Evolutionary conservation across 2,113 vertebrate genomes (phyloP).

Genomic region (Rana temporaria): DNA sequence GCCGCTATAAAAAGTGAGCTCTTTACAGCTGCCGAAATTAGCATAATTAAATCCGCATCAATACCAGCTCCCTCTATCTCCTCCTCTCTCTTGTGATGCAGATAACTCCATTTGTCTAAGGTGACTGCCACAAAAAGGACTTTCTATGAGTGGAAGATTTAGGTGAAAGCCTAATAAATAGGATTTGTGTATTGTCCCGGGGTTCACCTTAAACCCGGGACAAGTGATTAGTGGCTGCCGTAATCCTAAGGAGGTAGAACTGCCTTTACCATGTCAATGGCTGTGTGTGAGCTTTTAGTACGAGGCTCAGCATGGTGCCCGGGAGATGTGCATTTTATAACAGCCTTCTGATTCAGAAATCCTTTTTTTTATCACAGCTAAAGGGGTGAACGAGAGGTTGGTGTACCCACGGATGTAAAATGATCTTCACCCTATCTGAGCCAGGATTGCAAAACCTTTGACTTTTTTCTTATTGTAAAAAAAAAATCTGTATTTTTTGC

Average conservation of each 20-base stretch:
- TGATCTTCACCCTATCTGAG: too few species aligned
- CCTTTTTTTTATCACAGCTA: slow-evolving; percentile 69
- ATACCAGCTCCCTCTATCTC: slow-evolving; percentile 86
- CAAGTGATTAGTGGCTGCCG: slow-evolving; percentile 71
- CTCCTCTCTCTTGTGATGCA: slow-evolving; percentile 85
- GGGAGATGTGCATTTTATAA: slow-evolving; percentile 77
- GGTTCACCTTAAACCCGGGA: slow-evolving; percentile 77
- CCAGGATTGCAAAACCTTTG: too few species aligned
- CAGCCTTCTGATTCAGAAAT: slow-evolving; percentile 63
- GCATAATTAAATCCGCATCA: slow-evolving; percentile 96
- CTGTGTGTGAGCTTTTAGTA: slow-evolving; percentile 18
- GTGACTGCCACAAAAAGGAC: slow-evolving; percentile 78
- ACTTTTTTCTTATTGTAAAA: too few species aligned
- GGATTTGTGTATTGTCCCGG: slow-evolving; percentile 75
- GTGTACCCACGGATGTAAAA: too few species aligned
- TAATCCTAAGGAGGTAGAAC: slow-evolving; percentile 66
- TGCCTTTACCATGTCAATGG: slow-evolving; percentile 80
- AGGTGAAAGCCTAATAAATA: slow-evolving; percentile 77
- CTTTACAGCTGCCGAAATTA: slow-evolving; percentile 88
- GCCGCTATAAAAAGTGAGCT: slow-evolving; percentile 69
- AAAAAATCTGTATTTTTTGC: too few species aligned
- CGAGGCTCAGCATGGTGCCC: slow-evolving; percentile 53
- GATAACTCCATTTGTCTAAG: slow-evolving; percentile 86
- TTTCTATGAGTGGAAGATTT: slow-evolving; percentile 73
- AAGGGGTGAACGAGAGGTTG: slow-evolving; percentile 73